Evolutionary conservation across 2,888 invertebrate species (phyloP).

Genomic region (Nudaria mundana): DNA sequence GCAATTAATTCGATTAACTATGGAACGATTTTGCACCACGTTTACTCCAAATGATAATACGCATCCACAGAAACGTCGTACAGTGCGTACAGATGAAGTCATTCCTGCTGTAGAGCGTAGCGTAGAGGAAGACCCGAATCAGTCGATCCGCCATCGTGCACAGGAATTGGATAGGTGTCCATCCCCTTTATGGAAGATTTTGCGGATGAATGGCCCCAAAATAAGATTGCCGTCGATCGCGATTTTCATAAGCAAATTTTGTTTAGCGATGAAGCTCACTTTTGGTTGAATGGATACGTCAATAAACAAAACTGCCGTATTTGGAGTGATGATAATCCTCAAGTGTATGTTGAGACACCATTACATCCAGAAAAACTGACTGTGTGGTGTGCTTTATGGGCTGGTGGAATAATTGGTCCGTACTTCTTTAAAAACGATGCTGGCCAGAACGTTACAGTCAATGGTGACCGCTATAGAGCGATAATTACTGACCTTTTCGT

Average conservation of each 20-base stretch:
- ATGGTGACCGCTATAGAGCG: too few relatives aligned
- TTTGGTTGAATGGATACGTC: slow-evolving; percentile 38
- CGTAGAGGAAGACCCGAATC: slow-evolving; percentile 4
- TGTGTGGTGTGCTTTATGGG: too few relatives aligned
- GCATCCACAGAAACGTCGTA: slow-evolving; percentile 18
- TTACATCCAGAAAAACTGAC: slow-evolving; percentile 34
- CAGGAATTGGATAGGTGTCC: too few relatives aligned
- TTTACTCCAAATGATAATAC: slow-evolving; percentile 17
- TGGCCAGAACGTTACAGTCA: too few relatives aligned
- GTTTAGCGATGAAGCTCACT: background rate
- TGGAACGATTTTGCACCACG: slow-evolving; percentile 16
- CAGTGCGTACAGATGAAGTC: slow-evolving; percentile 18
- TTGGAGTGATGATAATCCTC: background rate
- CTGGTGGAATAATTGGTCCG: too few relatives aligned
- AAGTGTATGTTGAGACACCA: slow-evolving; percentile 32
- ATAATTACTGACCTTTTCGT: too few relatives aligned
- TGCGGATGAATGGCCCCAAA: too few relatives aligned
- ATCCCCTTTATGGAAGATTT: too few relatives aligned
- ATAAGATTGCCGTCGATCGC: too few relatives aligned
- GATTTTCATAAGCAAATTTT: background rate
- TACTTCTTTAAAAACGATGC: too few relatives aligned
- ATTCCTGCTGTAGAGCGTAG: slow-evolving; percentile 2
- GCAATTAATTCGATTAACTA: slow-evolving; percentile 11
- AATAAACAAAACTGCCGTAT: slow-evolving; percentile 45
- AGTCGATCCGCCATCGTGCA: background rate